Percentiles rank a stretch among this genome's conserved stretches.
Evolutionary conservation across 2,113 vertebrate genomes (phyloP).

Genomic region (Gadus chalcogrammus): DNA sequence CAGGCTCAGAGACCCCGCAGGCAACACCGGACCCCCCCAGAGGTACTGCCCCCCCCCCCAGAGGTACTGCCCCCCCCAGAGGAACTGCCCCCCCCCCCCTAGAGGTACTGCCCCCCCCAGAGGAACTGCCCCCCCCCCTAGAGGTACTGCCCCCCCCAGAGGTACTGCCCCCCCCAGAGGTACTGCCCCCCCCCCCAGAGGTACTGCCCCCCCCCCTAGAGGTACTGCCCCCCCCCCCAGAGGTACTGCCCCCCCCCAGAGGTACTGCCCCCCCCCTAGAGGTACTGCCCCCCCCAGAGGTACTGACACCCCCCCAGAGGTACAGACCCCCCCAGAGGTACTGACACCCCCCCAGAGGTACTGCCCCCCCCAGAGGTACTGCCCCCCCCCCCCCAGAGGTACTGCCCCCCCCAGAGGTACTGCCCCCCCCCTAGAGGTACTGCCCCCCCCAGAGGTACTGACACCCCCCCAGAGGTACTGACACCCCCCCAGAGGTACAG

Average conservation of each 20-base stretch:
- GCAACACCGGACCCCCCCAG: slow-evolving; percentile 65
- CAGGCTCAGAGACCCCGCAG: slow-evolving; percentile 63
- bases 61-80: no score
- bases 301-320: no score
- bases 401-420: slow-evolving; percentile 53
- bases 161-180: no score
- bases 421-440: neutral
- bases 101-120: no score
- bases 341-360: slow-evolving; percentile 59
- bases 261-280: neutral
- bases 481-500: slow-evolving; percentile 46
- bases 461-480: neutral
- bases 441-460: slow-evolving; percentile 33
- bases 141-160: no score
- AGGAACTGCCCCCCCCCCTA: no score
- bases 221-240: no score
- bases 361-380: slow-evolving; percentile 57
- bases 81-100: no score
- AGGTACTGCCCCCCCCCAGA: no score
- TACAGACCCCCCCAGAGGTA: slow-evolving; percentile 58
- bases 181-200: no score
- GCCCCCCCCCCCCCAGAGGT: slow-evolving; percentile 56
- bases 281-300: slow-evolving; percentile 59
- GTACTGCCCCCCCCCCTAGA: no score
- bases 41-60: slow-evolving; percentile 44